These are phyloP conservation scores for Trachythela sp. DNA, from an alignment of 64 coral and sea anemone genomes.

Conservation along the genomic window DNA sequence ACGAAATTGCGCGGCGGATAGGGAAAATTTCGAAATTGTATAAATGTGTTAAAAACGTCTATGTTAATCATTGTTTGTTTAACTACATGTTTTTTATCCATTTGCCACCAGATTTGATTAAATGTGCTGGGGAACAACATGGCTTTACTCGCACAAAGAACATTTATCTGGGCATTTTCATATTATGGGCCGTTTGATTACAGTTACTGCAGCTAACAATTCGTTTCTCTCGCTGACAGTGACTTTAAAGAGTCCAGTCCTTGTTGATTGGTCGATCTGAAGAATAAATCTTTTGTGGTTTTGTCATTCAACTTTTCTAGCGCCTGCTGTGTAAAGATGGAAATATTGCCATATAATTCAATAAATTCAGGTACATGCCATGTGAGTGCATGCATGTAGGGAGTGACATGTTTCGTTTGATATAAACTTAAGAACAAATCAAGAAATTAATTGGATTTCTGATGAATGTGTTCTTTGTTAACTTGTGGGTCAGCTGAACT, in stretches of 20 bases:
- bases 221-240: not conserved
- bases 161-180: not conserved
- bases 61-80: not conserved
- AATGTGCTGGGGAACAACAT: slow-evolving; percentile 14
- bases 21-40: not conserved
- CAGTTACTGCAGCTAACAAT: not conserved
- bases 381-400: slow-evolving; percentile 10
- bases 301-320: slow-evolving; percentile 22
- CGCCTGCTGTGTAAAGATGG: not conserved
- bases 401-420: slow-evolving; percentile 21
- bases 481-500: not conserved
- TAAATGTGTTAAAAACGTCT: not conserved
- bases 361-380: slow-evolving; percentile 8
- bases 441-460: not conserved
- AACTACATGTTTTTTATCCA: slow-evolving; percentile 19
- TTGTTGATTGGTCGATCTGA: slow-evolving; percentile 11
- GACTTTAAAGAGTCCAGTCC: not conserved
- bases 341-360: slow-evolving; percentile 8
- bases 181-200: slow-evolving; percentile 1
- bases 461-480: not conserved
- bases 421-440: not conserved
- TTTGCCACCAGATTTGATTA: slow-evolving; percentile 10
- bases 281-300: slow-evolving; percentile 8
- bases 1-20: not conserved
- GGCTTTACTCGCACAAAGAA: not conserved